These are phyloP conservation scores for Hesperophylax magnus DNA, from an alignment of 1,140 invertebrate genomes.

Conservation along the genomic window DNA sequence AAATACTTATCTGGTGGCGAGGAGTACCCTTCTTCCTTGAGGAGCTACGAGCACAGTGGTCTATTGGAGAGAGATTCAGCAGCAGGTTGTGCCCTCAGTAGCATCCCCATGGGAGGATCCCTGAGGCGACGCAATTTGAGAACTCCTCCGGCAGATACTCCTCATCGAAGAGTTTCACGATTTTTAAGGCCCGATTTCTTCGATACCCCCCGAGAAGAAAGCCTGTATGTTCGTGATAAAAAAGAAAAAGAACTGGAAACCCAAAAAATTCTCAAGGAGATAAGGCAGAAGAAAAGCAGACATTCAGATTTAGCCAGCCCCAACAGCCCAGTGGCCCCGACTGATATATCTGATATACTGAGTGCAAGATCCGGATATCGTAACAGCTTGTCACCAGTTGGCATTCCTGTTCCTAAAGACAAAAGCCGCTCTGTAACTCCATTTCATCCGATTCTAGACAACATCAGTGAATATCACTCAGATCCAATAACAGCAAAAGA, in stretches of 20 bases:
- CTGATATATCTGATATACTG: conserved; percentile 57
- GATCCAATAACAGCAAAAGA: conserved; percentile 49
- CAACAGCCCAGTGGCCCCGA: conserved; percentile 58
- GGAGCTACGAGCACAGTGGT: conserved; percentile 59
- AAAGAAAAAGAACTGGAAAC: conserved; percentile 77
- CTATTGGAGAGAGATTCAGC: conserved; percentile 57
- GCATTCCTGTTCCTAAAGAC: conserved; percentile 62
- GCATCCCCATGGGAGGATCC: conserved; percentile 45
- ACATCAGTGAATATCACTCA: conserved; percentile 64
- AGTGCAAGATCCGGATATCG: conserved; percentile 60
- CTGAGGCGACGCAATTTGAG: conserved; percentile 66
- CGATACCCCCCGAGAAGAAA: conserved; percentile 80
- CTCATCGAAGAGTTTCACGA: conserved; percentile 76
- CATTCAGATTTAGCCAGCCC: conserved; percentile 59
- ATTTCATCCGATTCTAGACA: conserved; percentile 68
- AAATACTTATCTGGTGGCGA: conserved; percentile 69
- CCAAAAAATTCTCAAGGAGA: conserved; percentile 76
- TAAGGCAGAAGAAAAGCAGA: conserved; percentile 73
- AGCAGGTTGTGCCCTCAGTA: conserved; percentile 55
- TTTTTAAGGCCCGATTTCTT: conserved; percentile 86
- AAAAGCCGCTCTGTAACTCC: conserved; percentile 68
- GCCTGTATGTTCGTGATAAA: conserved; percentile 78
- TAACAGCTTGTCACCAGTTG: conserved; percentile 65
- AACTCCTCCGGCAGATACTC: conserved; percentile 61
- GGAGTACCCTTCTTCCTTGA: conserved; percentile 56